A percentile compares a stretch with the other conserved stretches of the same genome.
Evolutionary conservation across 2,797 vertebrate genomes (phyloP).

Genomic region (Pogonophryne albipinna): DNA sequence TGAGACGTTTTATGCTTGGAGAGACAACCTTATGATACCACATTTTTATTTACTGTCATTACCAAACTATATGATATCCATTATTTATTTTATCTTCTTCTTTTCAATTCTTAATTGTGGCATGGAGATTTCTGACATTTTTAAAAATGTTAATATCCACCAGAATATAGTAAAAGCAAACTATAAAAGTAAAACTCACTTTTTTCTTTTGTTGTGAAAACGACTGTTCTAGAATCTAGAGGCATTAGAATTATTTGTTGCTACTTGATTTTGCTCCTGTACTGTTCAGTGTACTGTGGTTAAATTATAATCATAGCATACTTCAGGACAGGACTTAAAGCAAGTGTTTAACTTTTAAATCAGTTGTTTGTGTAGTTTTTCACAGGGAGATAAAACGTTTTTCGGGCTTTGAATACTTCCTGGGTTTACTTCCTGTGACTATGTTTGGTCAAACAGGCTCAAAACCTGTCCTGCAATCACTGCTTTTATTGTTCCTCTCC

Average conservation of each 20-base stretch:
- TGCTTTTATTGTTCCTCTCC: constrained; percentile 44
- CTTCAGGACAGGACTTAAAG: neutral
- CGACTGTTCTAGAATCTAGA: neutral
- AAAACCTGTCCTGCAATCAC: constrained; percentile 40
- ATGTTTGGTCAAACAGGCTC: constrained; percentile 27
- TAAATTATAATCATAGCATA: neutral
- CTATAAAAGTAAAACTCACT: too few species aligned
- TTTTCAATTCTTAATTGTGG: neutral
- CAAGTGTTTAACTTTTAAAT: neutral
- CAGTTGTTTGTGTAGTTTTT: neutral
- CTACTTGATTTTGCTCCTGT: neutral
- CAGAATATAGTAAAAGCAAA: neutral
- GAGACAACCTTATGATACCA: neutral
- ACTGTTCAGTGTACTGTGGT: too few species aligned
- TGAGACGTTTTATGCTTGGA: too few species aligned
- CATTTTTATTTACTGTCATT: too few species aligned
- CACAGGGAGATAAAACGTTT: neutral
- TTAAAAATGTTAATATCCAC: neutral
- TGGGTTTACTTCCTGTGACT: constrained; percentile 12
- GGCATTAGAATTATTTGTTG: too few species aligned
- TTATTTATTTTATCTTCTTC: neutral
- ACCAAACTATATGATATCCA: too few species aligned
- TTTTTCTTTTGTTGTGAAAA: too few species aligned
- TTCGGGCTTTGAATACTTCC: neutral
- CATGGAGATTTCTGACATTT: neutral